Conservation (phyloP, 2,888 invertebrate species). For the Heliconius sara region DNA sequence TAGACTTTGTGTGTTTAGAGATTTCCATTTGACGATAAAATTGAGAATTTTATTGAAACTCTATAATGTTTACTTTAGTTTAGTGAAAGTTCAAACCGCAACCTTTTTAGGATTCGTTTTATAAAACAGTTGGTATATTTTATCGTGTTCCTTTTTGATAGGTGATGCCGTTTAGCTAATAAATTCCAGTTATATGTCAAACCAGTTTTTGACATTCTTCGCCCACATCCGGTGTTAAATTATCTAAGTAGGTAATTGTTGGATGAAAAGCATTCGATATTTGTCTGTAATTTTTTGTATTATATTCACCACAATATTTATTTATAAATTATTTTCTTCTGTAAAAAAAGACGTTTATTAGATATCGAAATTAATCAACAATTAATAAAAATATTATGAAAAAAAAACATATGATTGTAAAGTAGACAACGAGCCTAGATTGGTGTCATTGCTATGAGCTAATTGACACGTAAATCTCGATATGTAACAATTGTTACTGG, state of each 20-base stretch:
- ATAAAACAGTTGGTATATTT: neutral
- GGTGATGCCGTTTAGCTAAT: neutral
- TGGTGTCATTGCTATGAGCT: neutral
- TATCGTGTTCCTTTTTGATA: neutral
- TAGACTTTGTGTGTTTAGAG: slow-evolving; percentile 22
- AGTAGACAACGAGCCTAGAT: neutral
- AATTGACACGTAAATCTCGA: neutral
- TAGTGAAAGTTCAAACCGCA: slow-evolving; percentile 4
- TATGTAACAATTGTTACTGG: too few relatives aligned
- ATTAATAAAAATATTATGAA: neutral
- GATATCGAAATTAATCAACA: neutral
- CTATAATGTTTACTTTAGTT: neutral
- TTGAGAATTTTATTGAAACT: neutral
- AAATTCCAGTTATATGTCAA: neutral
- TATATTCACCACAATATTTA: too few relatives aligned
- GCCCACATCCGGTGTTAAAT: neutral
- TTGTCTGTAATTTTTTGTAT: neutral
- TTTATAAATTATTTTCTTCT: too few relatives aligned
- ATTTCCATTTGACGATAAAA: slow-evolving; percentile 20
- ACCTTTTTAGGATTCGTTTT: neutral
- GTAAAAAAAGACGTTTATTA: too few relatives aligned
- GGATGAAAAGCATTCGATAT: neutral
- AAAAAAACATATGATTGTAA: neutral
- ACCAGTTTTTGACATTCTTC: neutral
- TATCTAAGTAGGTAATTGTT: neutral